Conservation (phyloP, 2,113 vertebrate species). For the Chloropsis cyanopogon region DNA sequence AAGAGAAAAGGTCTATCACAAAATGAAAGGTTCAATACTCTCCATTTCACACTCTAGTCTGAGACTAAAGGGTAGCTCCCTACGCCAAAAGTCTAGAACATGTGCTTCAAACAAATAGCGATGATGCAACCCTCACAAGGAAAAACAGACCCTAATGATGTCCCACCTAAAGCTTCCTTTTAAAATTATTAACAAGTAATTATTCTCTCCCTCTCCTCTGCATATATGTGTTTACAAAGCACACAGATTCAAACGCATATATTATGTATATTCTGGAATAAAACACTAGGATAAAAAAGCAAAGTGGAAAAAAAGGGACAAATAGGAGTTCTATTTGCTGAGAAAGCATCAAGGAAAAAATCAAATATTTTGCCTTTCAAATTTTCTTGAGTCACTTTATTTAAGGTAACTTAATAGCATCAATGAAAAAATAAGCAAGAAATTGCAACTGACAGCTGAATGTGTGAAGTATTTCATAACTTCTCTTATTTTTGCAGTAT, state of each 20-base stretch:
- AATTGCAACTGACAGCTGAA: background rate
- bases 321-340: background rate
- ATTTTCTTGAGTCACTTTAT: background rate
- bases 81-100: background rate
- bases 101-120: background rate
- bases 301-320: background rate
- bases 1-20: background rate
- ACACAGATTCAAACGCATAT: background rate
- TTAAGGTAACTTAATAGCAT: background rate
- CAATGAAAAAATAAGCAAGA: background rate
- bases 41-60: background rate
- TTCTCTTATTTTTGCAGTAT: background rate
- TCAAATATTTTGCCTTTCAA: background rate
- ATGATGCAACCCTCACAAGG: background rate
- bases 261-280: background rate
- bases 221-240: background rate
- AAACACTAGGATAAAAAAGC: background rate
- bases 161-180: background rate
- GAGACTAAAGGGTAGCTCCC: background rate
- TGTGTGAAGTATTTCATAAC: background rate
- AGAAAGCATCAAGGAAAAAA: background rate
- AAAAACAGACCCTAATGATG: background rate
- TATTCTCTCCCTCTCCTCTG: background rate
- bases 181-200: background rate
- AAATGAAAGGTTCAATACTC: background rate